Conservation (phyloP, 2,797 vertebrate species). For the Pseudotriccus pelzelni region DNA sequence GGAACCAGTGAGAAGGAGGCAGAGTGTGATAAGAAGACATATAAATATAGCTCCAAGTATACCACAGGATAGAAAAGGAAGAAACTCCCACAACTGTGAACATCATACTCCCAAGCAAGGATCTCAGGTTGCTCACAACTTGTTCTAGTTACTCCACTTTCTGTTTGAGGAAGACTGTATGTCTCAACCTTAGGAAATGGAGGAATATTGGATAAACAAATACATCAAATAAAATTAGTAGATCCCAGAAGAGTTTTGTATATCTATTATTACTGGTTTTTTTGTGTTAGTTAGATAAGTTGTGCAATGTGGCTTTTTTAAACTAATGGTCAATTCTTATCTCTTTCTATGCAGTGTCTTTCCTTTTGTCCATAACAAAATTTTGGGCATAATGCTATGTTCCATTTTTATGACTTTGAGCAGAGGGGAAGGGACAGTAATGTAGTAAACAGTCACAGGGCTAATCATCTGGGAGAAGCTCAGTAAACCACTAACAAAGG, state of each 20-base stretch:
- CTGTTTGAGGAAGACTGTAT: not conserved
- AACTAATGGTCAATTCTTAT: not conserved
- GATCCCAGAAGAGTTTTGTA: not conserved
- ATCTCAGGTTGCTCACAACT: not conserved
- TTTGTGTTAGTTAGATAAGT: not conserved
- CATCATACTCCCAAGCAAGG: not conserved
- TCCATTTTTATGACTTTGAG: not conserved
- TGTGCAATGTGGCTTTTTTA: not conserved
- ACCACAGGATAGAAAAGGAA: not conserved
- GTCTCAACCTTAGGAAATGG: not conserved
- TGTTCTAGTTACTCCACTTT: not conserved
- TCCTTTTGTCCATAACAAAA: not conserved
- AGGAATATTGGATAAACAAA: not conserved
- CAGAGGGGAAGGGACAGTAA: not conserved
- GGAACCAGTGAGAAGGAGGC: not conserved
- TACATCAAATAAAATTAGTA: not conserved
- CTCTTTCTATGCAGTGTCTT: not conserved
- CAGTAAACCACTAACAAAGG: not conserved
- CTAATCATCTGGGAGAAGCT: not conserved
- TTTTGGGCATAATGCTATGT: not conserved
- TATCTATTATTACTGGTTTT: not conserved
- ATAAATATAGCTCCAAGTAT: constrained; percentile 2
- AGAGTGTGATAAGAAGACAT: not conserved
- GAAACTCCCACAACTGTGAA: constrained; percentile 9
- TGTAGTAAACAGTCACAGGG: not conserved